A percentile compares a stretch with the other conserved stretches of the same genome.
These are phyloP conservation scores for Drosophila nigromelanica DNA, from an alignment of 1,140 invertebrate genomes.

Conservation along the genomic window DNA sequence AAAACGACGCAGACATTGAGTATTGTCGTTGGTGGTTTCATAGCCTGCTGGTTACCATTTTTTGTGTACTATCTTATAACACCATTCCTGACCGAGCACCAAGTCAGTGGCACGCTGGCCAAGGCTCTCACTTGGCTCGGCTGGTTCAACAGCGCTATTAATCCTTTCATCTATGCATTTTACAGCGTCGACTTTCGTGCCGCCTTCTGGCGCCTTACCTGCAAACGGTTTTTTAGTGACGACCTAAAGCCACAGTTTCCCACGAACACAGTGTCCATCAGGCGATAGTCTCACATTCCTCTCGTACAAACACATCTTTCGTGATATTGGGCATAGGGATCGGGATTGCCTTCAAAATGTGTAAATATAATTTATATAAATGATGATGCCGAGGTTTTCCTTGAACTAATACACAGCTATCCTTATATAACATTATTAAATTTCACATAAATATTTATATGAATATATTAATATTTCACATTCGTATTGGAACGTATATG, in stretches of 20 bases:
- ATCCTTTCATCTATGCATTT: constrained; percentile 95
- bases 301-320: neutral
- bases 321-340: neutral
- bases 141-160: constrained; percentile 96
- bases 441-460: neutral
- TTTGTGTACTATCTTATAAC: constrained; percentile 94
- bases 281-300: constrained; percentile 59
- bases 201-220: constrained; percentile 93
- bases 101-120: constrained; percentile 88
- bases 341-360: neutral
- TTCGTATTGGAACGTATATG: too few relatives aligned
- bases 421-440: too few relatives aligned
- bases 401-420: neutral
- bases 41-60: constrained; percentile 95
- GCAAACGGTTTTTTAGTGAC: constrained; percentile 84
- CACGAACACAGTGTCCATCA: constrained; percentile 81
- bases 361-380: neutral
- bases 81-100: constrained; percentile 87
- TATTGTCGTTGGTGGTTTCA: constrained; percentile 95
- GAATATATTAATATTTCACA: neutral
- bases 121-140: constrained; percentile 94
- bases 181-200: constrained; percentile 93
- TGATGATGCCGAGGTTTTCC: too few relatives aligned
- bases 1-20: constrained; percentile 96
- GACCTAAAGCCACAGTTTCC: constrained; percentile 79